Conservation (phyloP, 2,888 invertebrate genomes). For the Apocheima hispidaria region DNA sequence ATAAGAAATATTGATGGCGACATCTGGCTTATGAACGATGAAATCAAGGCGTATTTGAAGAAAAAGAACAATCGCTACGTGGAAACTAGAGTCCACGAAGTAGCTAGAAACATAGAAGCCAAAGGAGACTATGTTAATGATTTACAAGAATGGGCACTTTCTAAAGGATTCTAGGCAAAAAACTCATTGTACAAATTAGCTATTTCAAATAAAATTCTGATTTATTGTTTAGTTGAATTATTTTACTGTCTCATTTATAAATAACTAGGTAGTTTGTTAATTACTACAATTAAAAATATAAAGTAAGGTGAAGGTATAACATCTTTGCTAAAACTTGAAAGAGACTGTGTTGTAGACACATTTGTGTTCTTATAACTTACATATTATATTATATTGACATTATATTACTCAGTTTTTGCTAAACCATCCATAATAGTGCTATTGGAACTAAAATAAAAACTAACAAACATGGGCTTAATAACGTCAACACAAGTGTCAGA, state of each 20-base stretch:
- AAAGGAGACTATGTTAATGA: constrained; percentile 91
- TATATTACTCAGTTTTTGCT: too few relatives aligned
- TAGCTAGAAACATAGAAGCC: constrained; percentile 88
- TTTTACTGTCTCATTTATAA: constrained; percentile 38
- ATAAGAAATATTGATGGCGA: constrained; percentile 93
- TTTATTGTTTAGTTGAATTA: constrained; percentile 18
- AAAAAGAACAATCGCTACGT: constrained; percentile 82
- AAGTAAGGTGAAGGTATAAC: too few relatives aligned
- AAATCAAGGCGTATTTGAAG: constrained; percentile 88
- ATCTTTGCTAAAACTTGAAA: too few relatives aligned
- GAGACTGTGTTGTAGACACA: too few relatives aligned
- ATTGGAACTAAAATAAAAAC: too few relatives aligned
- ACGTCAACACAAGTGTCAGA: too few relatives aligned
- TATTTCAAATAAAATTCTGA: constrained; percentile 47
- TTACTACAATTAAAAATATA: too few relatives aligned
- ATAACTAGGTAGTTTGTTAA: neutral
- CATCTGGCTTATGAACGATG: constrained; percentile 92
- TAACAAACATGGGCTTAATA: too few relatives aligned
- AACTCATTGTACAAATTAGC: constrained; percentile 13
- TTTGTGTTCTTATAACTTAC: too few relatives aligned
- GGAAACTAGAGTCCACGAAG: constrained; percentile 91
- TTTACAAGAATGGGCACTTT: constrained; percentile 88
- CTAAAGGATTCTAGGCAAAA: constrained; percentile 90
- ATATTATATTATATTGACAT: too few relatives aligned
- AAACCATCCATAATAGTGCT: too few relatives aligned